Base-by-base conservation (phyloP, 92 coral and sea anemone species). In the Ricordea florida region DNA sequence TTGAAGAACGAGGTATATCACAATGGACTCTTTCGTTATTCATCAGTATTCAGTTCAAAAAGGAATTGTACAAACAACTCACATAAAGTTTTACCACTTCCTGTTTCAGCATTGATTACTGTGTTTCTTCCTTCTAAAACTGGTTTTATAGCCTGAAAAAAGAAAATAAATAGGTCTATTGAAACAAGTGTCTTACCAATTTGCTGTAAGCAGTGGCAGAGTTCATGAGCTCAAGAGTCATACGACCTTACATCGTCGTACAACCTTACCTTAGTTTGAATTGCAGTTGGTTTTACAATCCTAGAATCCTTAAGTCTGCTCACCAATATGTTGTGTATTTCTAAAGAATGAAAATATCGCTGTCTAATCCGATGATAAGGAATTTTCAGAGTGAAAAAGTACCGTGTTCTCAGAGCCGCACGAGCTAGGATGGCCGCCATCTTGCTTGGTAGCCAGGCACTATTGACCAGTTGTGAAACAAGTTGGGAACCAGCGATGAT, bases 81-180 rank as follows among this genome's bases (percentile, higher is more conserved):
- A 94, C 98, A 94, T 34, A 94, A 62, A 1, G 98, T 94, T 76
- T 94, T 94, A 10, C 98, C 98, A 67, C 97, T 92, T 50, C 98
- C 98, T 57, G 98, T 94, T 61, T 94, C 98, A 2, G 98, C 94
- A 92, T 94, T 94, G 47, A 94, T 92, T 45, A 94, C 78, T 31
- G 85, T 62, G 72, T 92, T 84, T 17, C 69, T 76, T 11, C 96
- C 93, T 13, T 78, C 66, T 5, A 83, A 28, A 15, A 92, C 82
- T 11, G 79, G 73, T 50, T 48, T 66, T 18, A 92, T 64, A 4
- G 93, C 89, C 98, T 94, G 69, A 21, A 85, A 72, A 58, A 44
- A 48, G 49, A 6, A 67, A 58, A 16, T n/a, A n/a, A n/a, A n/a
- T n/a, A n/a, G n/a, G n/a, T n/a, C n/a, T n/a, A n/a, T n/a, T n/a